phyloP scores from a whole-genome alignment of 2,888 invertebrate genomes.

The Nemotelus pantherinus region DNA sequence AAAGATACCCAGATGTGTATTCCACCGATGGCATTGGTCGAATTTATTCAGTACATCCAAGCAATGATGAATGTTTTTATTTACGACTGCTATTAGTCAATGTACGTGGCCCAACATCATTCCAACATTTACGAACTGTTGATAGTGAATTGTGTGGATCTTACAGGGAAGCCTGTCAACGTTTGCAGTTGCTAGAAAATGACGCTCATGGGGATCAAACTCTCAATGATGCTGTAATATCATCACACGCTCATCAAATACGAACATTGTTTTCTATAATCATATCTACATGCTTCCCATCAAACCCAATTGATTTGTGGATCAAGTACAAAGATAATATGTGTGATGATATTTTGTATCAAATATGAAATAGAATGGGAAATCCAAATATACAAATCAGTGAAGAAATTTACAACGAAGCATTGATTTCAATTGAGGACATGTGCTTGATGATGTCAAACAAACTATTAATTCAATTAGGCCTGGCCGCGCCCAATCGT shows the following conservation, averaged over 20 bases:
- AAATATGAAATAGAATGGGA: constrained; percentile 29
- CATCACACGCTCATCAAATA: constrained; percentile 52
- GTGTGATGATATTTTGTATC: constrained; percentile 51
- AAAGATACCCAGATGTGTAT: constrained; percentile 54
- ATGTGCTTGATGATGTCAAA: constrained; percentile 48
- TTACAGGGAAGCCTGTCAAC: constrained; percentile 59
- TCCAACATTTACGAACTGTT: constrained; percentile 58
- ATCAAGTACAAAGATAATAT: constrained; percentile 50
- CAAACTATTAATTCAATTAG: constrained; percentile 52
- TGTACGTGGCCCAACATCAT: constrained; percentile 59
- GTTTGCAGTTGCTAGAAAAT: constrained; percentile 57
- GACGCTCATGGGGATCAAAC: constrained; percentile 54
- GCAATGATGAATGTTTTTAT: constrained; percentile 58
- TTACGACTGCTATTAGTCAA: constrained; percentile 58
- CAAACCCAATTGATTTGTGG: constrained; percentile 54
- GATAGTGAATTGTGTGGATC: constrained; percentile 57
- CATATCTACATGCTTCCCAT: constrained; percentile 52
- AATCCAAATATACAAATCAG: constrained; percentile 47
- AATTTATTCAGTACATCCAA: constrained; percentile 60
- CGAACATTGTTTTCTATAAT: constrained; percentile 54
- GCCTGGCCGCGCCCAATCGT: constrained; percentile 55
- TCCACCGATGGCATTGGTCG: constrained; percentile 57
- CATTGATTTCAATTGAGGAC: constrained; percentile 55
- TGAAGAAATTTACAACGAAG: constrained; percentile 54
- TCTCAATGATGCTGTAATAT: constrained; percentile 51